phyloP scores from a whole-genome alignment of 2,113 vertebrate species.

The Meriones unguiculatus region DNA sequence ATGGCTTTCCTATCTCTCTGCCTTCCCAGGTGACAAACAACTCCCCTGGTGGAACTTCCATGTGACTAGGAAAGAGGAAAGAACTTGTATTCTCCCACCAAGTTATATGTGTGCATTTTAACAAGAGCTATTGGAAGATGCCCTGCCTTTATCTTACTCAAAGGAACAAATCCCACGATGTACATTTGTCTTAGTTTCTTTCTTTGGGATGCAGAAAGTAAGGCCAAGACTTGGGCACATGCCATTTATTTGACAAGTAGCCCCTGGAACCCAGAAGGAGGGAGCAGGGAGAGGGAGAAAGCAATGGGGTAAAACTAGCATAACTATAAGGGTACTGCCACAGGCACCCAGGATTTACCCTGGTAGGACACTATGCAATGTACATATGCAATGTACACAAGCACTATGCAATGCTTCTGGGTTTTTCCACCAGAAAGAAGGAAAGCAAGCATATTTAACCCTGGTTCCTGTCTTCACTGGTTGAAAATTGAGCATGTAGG shows the following conservation, averaged over 20 bases:
- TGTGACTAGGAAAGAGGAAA: constrained; percentile 1
- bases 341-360: not conserved
- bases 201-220: constrained; percentile 41
- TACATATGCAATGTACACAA: too few species aligned
- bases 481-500: not conserved
- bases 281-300: not conserved
- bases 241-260: not conserved
- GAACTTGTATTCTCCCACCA: not conserved
- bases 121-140: constrained; percentile 40
- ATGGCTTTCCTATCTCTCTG: constrained; percentile 47
- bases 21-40: constrained; percentile 61
- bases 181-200: constrained; percentile 21
- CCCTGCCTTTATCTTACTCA: constrained; percentile 48
- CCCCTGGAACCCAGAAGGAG: not conserved
- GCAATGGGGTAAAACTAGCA: not conserved
- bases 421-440: not conserved
- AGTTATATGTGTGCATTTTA: constrained; percentile 49
- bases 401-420: not conserved
- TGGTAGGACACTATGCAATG: not conserved
- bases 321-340: not conserved
- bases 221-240: not conserved
- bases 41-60: constrained; percentile 46
- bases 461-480: not conserved
- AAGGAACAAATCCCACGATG: not conserved
- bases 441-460: not conserved